These are phyloP conservation scores for Nycticorax nycticorax DNA, from an alignment of 2,113 vertebrate species.

Conservation along the genomic window DNA sequence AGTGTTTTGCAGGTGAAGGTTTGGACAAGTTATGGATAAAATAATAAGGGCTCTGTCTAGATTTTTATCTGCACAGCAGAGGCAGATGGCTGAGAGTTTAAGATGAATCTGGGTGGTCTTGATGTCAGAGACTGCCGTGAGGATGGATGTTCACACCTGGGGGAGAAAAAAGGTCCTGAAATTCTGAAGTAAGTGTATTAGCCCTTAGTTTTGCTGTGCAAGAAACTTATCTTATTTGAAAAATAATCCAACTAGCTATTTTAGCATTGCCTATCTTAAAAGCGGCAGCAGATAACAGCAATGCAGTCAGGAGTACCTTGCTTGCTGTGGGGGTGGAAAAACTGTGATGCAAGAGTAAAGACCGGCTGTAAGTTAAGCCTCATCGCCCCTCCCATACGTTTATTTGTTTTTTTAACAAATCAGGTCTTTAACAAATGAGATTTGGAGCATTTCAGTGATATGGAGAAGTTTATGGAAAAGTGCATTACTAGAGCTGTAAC, in stretches of 20 bases:
- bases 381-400: not conserved
- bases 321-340: not conserved
- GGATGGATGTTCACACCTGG: slow-evolving; percentile 10
- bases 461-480: not conserved
- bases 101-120: slow-evolving; percentile 41
- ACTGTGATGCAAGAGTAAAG: not conserved
- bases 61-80: slow-evolving; percentile 51
- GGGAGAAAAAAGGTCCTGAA: not conserved
- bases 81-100: slow-evolving; percentile 16
- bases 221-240: not conserved
- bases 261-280: slow-evolving; percentile 12
- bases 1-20: slow-evolving; percentile 66
- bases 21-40: slow-evolving; percentile 69
- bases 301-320: not conserved
- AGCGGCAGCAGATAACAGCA: not conserved
- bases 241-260: not conserved
- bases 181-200: not conserved
- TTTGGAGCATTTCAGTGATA: not conserved
- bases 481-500: not conserved
- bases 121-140: not conserved
- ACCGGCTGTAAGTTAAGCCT: not conserved
- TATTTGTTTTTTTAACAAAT: slow-evolving; percentile 8
- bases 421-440: not conserved
- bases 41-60: slow-evolving; percentile 55
- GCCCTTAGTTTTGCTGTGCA: not conserved